Conservation (phyloP, 2,888 invertebrate species). For the Salticus scenicus region DNA sequence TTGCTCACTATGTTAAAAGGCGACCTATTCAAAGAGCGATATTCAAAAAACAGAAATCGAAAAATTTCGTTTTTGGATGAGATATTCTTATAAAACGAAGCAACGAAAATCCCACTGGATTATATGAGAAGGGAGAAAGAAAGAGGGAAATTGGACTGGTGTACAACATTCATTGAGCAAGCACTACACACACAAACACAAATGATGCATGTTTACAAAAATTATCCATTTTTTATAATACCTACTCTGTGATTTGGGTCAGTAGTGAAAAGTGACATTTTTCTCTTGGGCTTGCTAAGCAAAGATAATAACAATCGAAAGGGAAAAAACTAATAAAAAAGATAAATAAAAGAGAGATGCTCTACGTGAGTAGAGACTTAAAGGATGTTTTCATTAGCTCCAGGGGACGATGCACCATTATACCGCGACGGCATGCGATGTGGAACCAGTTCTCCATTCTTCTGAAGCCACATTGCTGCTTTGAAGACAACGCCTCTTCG, state of each 20-base stretch:
- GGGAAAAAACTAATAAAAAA: not conserved
- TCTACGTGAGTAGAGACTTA: slow-evolving; percentile 29
- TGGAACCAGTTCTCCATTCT: slow-evolving; percentile 28
- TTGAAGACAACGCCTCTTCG: not conserved
- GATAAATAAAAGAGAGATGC: not conserved
- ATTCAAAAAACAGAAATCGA: too few species aligned
- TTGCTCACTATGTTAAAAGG: too few species aligned
- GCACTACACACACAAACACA: not conserved
- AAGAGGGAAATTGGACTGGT: too few species aligned
- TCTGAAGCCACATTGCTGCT: not conserved
- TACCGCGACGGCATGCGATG: not conserved
- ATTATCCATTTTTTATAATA: not conserved
- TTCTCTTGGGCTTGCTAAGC: not conserved
- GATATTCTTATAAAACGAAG: too few species aligned
- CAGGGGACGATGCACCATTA: slow-evolving; percentile 31
- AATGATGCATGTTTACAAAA: slow-evolving; percentile 10
- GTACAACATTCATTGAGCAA: not conserved
- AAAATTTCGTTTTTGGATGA: too few species aligned
- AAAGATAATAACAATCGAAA: not conserved
- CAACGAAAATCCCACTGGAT: too few species aligned
- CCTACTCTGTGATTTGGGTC: slow-evolving; percentile 30
- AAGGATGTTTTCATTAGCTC: slow-evolving; percentile 30
- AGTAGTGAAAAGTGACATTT: slow-evolving; percentile 29
- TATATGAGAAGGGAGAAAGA: too few species aligned
- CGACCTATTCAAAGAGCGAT: too few species aligned